phyloP scores from a whole-genome alignment of 1,140 invertebrate genomes.

The Drosophila gunungcola region DNA sequence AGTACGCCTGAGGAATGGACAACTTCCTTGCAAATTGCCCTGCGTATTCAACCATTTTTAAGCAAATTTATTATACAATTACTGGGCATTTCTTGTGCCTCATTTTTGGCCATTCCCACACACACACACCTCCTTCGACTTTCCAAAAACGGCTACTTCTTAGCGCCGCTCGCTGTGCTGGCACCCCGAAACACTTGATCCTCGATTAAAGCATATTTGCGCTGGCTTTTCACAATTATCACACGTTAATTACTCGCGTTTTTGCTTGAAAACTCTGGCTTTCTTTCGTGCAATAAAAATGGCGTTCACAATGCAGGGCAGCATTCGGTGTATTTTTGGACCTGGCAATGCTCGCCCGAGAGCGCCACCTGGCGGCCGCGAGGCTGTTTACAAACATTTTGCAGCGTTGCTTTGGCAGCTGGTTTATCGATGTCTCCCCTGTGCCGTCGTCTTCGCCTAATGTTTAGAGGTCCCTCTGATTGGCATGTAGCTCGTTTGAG shows the following conservation, averaged over 20 bases:
- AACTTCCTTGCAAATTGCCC: not conserved
- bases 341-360: conserved; percentile 53
- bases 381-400: conserved; percentile 70
- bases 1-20: too few relatives aligned
- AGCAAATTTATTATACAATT: conserved; percentile 44
- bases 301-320: conserved; percentile 56
- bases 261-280: conserved; percentile 53
- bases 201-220: conserved; percentile 16
- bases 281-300: conserved; percentile 63
- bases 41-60: conserved; percentile 13
- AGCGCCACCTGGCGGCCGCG: conserved; percentile 50
- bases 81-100: conserved; percentile 24
- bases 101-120: conserved; percentile 23
- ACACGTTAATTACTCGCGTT: conserved; percentile 12
- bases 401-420: conserved; percentile 61
- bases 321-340: conserved; percentile 9
- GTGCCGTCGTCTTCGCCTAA: conserved; percentile 70
- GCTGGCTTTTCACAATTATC: not conserved
- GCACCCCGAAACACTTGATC: not conserved
- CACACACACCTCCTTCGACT: conserved; percentile 23
- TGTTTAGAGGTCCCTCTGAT: conserved; percentile 71
- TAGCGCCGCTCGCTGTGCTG: conserved; percentile 4
- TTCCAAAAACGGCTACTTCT: conserved; percentile 9
- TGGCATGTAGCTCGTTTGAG: conserved; percentile 63
- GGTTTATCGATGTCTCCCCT: conserved; percentile 66